phyloP scores from a whole-genome alignment of 2,113 vertebrate species.

The Marmota monax region DNA sequence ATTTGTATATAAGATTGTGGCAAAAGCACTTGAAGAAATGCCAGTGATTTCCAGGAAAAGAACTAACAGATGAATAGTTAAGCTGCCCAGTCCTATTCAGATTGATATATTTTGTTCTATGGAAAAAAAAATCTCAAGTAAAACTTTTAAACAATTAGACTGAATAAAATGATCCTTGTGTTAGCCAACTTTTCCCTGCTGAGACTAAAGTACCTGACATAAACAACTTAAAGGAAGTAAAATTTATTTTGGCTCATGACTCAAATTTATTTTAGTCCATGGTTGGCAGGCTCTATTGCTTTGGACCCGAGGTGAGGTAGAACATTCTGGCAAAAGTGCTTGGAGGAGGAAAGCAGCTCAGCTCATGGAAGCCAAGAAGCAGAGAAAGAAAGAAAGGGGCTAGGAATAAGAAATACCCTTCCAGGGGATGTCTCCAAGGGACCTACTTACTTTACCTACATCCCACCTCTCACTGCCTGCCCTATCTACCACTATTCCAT shows the following conservation, averaged over 20 bases:
- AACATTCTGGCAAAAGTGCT: background rate
- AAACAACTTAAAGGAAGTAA: background rate
- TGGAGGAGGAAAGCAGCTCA: background rate
- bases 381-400: background rate
- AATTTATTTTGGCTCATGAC: background rate
- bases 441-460: background rate
- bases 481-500: background rate
- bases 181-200: background rate
- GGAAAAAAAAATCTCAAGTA: background rate
- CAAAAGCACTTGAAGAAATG: background rate
- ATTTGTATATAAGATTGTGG: background rate
- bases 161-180: background rate
- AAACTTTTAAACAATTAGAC: slow-evolving; percentile 12
- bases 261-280: background rate
- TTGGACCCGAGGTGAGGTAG: background rate
- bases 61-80: background rate
- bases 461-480: background rate
- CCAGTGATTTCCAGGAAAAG: background rate
- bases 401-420: background rate
- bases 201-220: background rate
- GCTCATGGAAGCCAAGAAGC: background rate
- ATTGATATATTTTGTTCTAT: background rate
- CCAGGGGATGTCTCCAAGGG: background rate
- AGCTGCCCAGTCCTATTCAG: background rate
- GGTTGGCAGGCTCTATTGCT: background rate